Evolutionary conservation across 1,140 invertebrate species (phyloP).

Genomic region (Solen grandis): DNA sequence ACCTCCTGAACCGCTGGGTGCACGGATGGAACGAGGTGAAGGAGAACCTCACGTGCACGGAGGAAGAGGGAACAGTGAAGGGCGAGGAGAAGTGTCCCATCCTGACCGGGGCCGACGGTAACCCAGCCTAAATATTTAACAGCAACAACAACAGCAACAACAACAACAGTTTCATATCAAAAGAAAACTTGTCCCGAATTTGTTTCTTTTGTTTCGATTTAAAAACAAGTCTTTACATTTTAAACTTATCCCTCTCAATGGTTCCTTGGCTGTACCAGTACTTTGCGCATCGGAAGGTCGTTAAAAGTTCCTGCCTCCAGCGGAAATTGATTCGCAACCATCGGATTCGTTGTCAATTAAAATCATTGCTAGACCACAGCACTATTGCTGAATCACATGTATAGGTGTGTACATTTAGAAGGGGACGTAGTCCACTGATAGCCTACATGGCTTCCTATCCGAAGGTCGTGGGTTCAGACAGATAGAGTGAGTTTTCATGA

Average conservation of each 20-base stretch:
- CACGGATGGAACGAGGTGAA: constrained; percentile 17
- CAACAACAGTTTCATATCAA: not conserved
- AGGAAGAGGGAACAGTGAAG: not conserved
- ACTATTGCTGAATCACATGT: no score
- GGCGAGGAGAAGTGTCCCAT: constrained; percentile 32
- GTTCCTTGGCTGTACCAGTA: no score
- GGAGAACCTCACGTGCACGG: constrained; percentile 28
- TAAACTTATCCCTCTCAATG: no score
- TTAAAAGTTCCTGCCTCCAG: not conserved
- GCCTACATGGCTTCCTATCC: no score
- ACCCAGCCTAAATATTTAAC: no score
- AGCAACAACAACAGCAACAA: not conserved
- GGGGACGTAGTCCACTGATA: no score
- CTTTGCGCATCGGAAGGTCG: not conserved
- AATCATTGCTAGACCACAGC: no score
- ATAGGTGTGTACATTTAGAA: no score
- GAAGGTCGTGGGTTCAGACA: no score
- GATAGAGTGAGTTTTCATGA: no score
- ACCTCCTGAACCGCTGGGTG: not conserved
- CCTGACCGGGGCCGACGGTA: constrained; percentile 43
- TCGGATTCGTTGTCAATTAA: not conserved
- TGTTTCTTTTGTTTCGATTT: not conserved
- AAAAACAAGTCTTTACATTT: not conserved
- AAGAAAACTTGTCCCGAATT: not conserved
- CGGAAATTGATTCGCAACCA: not conserved